Evolutionary conservation across 2,888 invertebrate genomes (phyloP), one percentile per base, ranked within the genome.

Genomic region (Prosopocoilus inquinatus): DNA sequence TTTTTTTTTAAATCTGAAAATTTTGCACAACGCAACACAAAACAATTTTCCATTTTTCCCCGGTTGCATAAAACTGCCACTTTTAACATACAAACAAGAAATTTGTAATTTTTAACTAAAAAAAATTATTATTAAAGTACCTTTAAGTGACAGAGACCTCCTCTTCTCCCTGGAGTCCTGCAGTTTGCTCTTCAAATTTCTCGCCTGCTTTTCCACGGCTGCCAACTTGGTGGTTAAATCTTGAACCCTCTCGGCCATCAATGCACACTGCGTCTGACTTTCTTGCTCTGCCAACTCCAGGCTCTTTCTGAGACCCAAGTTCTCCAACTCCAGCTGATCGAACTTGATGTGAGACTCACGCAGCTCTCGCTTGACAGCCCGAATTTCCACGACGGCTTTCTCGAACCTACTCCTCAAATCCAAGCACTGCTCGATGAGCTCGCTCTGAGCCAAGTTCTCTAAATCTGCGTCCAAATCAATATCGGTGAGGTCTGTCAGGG

Each of bases 161-260:
- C 93, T 80, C 65, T 92, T 89, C 67, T 90, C 90, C 65, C 88
- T 81, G 0, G 85, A 85, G 69, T 92, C 92, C 61, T 87, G 86
- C 57, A 91, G 79, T 74, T 92, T 93, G 67, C 89, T 89, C 75
- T 91, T 91, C 15, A 91, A 73, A 2, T 84, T 85, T 51, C 91
- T 81, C 7, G 90, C 88, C 75, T 91, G 91, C 66, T 90, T 89
- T 70, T 94, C 94, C 1, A 91, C 90, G 0, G 85, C 83, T 5
- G 87, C 86, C 57, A 94, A 80, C 73, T 94, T 94, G 51, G 85
- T 82, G 0, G 93, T 92, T 32, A 95, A 78, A 72, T 93, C 91
- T 70, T 93, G 87, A 56, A 95, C 88, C 47, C 93, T 83, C 16
- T 88, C 88, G 0, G 89, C 90, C 87, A 94, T 89, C 67, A 92